Evolutionary conservation across 2,888 invertebrate genomes (phyloP).

Genomic region (Athalia rosae): DNA sequence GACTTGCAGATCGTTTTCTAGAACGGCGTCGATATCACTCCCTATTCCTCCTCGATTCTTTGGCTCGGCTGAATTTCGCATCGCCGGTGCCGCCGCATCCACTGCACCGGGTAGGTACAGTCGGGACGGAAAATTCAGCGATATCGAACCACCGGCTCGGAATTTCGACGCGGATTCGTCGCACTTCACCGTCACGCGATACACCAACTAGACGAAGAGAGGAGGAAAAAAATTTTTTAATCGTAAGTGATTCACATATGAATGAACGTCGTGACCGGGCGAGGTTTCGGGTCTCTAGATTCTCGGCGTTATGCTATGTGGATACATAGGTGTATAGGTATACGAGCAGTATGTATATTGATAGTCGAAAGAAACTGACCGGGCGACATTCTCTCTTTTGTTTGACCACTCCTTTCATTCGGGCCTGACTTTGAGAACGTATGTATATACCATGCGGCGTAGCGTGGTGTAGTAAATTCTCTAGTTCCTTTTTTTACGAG

Average conservation of each 20-base stretch:
- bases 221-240: not conserved
- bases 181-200: not conserved
- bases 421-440: not conserved
- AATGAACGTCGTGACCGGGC: not conserved
- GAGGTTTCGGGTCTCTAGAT: conserved; percentile 1
- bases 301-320: not conserved
- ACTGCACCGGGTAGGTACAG: conserved; percentile 16
- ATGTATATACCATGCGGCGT: not conserved
- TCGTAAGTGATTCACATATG: not conserved
- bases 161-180: not conserved
- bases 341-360: conserved; percentile 11
- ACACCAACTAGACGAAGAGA: not conserved
- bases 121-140: conserved; percentile 20
- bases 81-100: not conserved
- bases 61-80: not conserved
- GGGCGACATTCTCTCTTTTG: conserved; percentile 34
- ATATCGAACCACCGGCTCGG: not conserved
- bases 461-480: conserved; percentile 11
- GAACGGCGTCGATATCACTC: conserved; percentile 34
- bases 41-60: conserved; percentile 26
- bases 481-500: conserved; percentile 7
- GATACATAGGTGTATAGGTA: not conserved
- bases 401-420: conserved; percentile 37
- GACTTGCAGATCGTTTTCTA: conserved; percentile 41
- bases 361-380: conserved; percentile 27